These are phyloP conservation scores for Tiaroga cobitis DNA, from an alignment of 2,797 vertebrate species.

Conservation along the genomic window DNA sequence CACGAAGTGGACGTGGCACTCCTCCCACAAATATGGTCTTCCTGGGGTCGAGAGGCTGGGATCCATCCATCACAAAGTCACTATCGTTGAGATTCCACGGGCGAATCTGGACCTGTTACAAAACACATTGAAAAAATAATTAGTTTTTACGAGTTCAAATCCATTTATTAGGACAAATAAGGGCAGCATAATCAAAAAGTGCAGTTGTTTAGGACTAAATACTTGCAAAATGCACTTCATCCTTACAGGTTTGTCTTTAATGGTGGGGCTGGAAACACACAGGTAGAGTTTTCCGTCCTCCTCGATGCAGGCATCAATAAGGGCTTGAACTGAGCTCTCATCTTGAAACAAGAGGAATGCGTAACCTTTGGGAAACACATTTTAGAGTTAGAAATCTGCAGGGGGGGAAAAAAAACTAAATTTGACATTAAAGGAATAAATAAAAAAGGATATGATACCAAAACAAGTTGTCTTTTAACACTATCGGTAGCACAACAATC, in stretches of 20 bases:
- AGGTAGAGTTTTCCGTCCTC: constrained; percentile 98
- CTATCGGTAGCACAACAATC: neutral
- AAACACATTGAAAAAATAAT: neutral
- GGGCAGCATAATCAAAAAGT: neutral
- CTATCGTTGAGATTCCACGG: constrained; percentile 99
- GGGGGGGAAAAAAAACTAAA: neutral
- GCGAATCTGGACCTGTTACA: constrained; percentile 93
- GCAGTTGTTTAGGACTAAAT: neutral
- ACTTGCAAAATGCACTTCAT: neutral
- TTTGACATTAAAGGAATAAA: neutral
- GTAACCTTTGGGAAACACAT: constrained; percentile 80
- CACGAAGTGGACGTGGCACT: constrained; percentile 95
- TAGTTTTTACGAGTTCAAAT: neutral
- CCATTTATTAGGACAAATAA: neutral
- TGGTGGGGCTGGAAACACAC: constrained; percentile 98
- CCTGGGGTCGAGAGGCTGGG: constrained; percentile 96
- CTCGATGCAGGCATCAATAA: constrained; percentile 98
- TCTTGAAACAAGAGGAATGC: constrained; percentile 99
- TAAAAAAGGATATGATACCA: no score
- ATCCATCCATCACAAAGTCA: constrained; percentile 99
- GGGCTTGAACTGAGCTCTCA: constrained; percentile 97
- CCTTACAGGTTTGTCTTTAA: constrained; percentile 99
- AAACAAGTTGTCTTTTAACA: neutral
- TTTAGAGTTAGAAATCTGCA: neutral
- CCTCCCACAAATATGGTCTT: constrained; percentile 99